Percentiles rank a stretch among this genome's conserved stretches.
These are phyloP conservation scores for Oryzias curvinotus DNA, from an alignment of 2,113 vertebrate genomes.

Conservation along the genomic window DNA sequence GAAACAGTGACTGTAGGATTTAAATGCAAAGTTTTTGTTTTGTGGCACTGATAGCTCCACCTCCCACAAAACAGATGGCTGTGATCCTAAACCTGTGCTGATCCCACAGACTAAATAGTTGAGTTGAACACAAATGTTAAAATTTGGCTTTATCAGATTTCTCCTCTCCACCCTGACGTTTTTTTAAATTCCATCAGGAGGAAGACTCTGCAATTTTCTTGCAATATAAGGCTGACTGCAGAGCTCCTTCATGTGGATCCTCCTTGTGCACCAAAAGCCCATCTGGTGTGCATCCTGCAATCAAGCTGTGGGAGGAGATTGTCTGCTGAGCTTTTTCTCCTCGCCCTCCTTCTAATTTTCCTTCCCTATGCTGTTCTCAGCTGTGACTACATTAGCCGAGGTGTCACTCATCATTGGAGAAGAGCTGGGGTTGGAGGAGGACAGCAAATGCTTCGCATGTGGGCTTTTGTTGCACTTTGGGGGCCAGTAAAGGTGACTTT, in stretches of 20 bases:
- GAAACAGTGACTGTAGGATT: too few species aligned
- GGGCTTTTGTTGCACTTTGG: slow-evolving; percentile 25
- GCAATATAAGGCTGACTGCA: slow-evolving; percentile 13
- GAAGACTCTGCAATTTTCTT: slow-evolving; percentile 8
- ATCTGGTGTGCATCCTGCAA: slow-evolving; percentile 59
- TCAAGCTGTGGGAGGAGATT: slow-evolving; percentile 59
- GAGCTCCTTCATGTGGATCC: slow-evolving; percentile 26
- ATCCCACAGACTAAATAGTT: not conserved
- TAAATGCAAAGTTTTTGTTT: not conserved
- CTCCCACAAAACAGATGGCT: not conserved
- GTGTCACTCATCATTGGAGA: slow-evolving; percentile 56
- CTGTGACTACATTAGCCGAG: slow-evolving; percentile 63
- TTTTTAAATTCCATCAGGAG: not conserved
- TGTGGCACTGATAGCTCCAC: too few species aligned
- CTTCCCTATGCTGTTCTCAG: slow-evolving; percentile 35
- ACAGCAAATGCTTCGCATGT: slow-evolving; percentile 8
- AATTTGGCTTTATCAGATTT: not conserved
- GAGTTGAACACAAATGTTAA: not conserved
- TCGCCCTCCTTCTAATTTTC: slow-evolving; percentile 33
- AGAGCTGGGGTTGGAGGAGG: not conserved
- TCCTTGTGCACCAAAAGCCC: slow-evolving; percentile 40
- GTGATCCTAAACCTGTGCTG: not conserved
- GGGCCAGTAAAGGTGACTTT: slow-evolving; percentile 66
- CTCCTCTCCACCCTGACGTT: not conserved
- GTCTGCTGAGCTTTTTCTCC: slow-evolving; percentile 49